Conservation (phyloP, 2,113 vertebrate species). For the Elanoides forficatus region DNA sequence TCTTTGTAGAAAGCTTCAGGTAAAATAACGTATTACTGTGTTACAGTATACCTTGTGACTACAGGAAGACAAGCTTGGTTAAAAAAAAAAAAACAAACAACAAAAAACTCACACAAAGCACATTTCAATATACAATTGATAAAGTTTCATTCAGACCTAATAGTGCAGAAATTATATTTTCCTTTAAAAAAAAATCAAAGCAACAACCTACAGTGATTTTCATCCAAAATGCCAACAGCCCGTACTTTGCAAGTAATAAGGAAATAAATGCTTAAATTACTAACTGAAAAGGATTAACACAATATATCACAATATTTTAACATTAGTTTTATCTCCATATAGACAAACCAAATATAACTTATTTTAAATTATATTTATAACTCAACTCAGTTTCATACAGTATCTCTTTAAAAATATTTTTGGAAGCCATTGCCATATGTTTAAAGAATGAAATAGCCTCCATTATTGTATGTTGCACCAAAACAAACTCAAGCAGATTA, state of each 20-base stretch:
- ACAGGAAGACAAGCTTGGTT: constrained; percentile 93
- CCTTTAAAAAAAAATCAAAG: constrained; percentile 75
- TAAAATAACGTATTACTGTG: constrained; percentile 81
- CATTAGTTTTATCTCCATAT: constrained; percentile 75
- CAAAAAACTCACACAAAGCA: constrained; percentile 87
- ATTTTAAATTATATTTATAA: constrained; percentile 77
- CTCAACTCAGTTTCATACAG: constrained; percentile 65
- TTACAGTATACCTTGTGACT: constrained; percentile 85
- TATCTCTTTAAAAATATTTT: constrained; percentile 35
- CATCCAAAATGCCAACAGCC: constrained; percentile 83
- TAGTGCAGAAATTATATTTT: constrained; percentile 84
- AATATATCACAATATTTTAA: constrained; percentile 78
- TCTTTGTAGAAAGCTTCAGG: constrained; percentile 82
- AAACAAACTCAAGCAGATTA: constrained; percentile 75
- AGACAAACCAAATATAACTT: constrained; percentile 82
- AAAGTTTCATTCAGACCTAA: constrained; percentile 88
- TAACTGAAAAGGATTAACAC: constrained; percentile 79
- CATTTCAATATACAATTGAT: constrained; percentile 86
- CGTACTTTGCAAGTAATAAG: constrained; percentile 64
- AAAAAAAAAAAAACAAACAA: constrained; percentile 70
- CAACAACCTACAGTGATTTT: constrained; percentile 81
- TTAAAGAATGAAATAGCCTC: constrained; percentile 79
- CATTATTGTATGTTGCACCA: constrained; percentile 68
- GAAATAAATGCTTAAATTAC: constrained; percentile 68
- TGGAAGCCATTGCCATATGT: constrained; percentile 53